These are phyloP conservation scores for Achlya flavicornis DNA, from an alignment of 2,888 invertebrate genomes.

Conservation along the genomic window DNA sequence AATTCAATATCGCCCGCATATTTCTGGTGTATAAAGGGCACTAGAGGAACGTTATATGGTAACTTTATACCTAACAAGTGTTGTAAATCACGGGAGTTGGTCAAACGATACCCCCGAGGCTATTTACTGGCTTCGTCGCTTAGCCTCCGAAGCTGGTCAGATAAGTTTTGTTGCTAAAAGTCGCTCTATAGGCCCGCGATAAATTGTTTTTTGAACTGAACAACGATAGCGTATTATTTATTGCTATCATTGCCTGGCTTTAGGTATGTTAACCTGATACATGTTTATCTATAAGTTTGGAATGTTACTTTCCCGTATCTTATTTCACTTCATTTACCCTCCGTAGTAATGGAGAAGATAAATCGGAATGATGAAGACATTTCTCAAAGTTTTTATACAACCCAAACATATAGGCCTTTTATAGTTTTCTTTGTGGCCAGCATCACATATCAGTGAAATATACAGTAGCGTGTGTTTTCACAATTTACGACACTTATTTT, in stretches of 20 bases:
- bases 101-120: conserved; percentile 33
- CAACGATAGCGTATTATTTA: conserved; percentile 36
- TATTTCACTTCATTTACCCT: background rate
- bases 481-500: too few species aligned
- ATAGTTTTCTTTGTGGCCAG: too few species aligned
- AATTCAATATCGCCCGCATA: conserved; percentile 9
- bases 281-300: background rate
- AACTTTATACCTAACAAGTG: conserved; percentile 17
- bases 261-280: conserved; percentile 1
- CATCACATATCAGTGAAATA: too few species aligned
- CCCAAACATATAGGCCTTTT: too few species aligned
- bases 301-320: background rate
- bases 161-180: conserved; percentile 32
- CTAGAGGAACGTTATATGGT: conserved; percentile 23
- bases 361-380: background rate
- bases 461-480: too few species aligned
- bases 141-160: conserved; percentile 34
- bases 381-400: too few species aligned
- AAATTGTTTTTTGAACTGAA: conserved; percentile 19
- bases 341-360: background rate
- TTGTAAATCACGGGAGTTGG: conserved; percentile 20
- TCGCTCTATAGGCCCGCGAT: conserved; percentile 5
- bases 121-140: conserved; percentile 43
- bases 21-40: conserved; percentile 10
- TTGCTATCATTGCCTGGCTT: conserved; percentile 28